Conservation (phyloP, 1,140 invertebrate genomes). For the Paracyclopina nana region DNA sequence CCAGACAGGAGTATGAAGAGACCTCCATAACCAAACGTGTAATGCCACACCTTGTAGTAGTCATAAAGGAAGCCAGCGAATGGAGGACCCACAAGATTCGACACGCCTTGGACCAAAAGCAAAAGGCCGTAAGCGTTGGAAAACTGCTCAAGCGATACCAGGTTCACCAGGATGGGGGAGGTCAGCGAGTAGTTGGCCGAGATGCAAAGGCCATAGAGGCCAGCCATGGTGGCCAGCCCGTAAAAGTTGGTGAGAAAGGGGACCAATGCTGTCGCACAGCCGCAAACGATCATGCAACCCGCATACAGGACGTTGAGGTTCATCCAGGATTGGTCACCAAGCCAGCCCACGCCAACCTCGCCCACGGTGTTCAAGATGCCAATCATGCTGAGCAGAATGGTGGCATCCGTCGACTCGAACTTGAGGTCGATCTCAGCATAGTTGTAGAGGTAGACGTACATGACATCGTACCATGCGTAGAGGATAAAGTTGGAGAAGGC, state of each 20-base stretch:
- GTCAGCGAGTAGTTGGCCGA: constrained; percentile 69
- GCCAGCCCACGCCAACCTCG: constrained; percentile 67
- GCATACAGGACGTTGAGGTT: constrained; percentile 53
- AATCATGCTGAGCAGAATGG: constrained; percentile 59
- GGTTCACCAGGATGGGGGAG: constrained; percentile 61
- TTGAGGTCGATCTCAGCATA: constrained; percentile 42
- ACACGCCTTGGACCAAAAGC: constrained; percentile 64
- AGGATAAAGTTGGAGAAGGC: constrained; percentile 62
- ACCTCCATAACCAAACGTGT: constrained; percentile 6
- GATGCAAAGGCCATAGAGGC: constrained; percentile 56
- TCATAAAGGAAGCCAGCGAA: constrained; percentile 37
- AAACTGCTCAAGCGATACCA: constrained; percentile 63
- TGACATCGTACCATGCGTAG: constrained; percentile 71
- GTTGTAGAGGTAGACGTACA: constrained; percentile 63
- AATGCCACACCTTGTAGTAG: constrained; percentile 1
- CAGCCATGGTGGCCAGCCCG: constrained; percentile 30
- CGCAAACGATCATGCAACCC: constrained; percentile 52
- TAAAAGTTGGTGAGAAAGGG: constrained; percentile 45
- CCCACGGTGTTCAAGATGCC: constrained; percentile 66
- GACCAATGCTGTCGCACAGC: constrained; percentile 43
- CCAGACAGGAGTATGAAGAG: constrained; percentile 5
- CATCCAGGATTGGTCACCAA: constrained; percentile 55
- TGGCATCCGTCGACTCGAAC: constrained; percentile 47
- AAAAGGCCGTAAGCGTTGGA: constrained; percentile 73
- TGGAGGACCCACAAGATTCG: constrained; percentile 65